Conservation (phyloP, 2,797 vertebrate species). For the Crenuchus spilurus region DNA sequence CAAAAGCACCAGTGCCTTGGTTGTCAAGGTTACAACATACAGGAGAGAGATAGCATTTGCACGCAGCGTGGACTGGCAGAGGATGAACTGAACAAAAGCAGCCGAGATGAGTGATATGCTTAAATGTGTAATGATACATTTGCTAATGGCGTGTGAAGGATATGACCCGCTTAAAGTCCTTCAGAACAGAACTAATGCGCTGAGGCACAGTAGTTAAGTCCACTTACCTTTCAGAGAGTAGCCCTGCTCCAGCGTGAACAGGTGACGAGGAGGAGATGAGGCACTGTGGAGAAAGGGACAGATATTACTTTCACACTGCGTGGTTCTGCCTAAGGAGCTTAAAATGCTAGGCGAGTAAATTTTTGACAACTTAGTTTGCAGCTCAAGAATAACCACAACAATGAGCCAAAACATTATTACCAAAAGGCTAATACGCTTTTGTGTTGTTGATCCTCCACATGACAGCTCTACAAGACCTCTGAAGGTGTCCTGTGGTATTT, state of each 20-base stretch:
- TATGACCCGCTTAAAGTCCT: conserved; percentile 41
- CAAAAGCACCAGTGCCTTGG: conserved; percentile 74
- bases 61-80: conserved; percentile 36
- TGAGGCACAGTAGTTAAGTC: conserved; percentile 25
- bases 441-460: too few relatives aligned
- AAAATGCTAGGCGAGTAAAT: not conserved
- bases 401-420: too few relatives aligned
- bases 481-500: too few relatives aligned
- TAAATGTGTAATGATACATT: conserved; percentile 51
- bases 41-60: conserved; percentile 59
- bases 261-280: conserved; percentile 90
- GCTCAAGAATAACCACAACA: too few relatives aligned
- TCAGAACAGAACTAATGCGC: conserved; percentile 25
- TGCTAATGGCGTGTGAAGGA: conserved; percentile 45
- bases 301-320: not conserved
- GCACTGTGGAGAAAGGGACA: conserved; percentile 80
- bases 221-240: conserved; percentile 93
- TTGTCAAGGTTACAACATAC: conserved; percentile 82
- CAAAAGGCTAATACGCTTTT: too few relatives aligned
- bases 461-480: too few relatives aligned
- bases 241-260: conserved; percentile 85
- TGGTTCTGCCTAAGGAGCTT: not conserved
- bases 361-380: too few relatives aligned
- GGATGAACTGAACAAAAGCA: conserved; percentile 51
- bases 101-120: conserved; percentile 49